Percentiles rank a stretch among this genome's conserved stretches.
Conservation (phyloP, 1,140 invertebrate genomes). For the Lasaia peninsularis region DNA sequence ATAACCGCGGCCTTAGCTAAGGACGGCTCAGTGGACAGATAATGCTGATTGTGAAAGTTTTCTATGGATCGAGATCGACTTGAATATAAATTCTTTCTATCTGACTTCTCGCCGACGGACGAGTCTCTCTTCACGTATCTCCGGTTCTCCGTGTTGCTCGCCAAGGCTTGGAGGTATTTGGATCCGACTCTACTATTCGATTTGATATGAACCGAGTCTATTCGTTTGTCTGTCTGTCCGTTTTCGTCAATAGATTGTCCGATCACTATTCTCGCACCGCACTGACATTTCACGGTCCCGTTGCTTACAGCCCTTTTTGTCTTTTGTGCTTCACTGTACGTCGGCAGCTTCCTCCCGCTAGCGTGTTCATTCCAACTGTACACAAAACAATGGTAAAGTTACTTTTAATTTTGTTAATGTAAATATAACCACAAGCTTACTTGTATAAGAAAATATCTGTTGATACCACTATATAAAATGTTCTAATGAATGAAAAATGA, state of each 20-base stretch:
- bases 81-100: slow-evolving; percentile 49
- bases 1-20: slow-evolving; percentile 43
- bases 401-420: too few relatives aligned
- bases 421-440: too few relatives aligned
- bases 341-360: slow-evolving; percentile 68
- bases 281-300: slow-evolving; percentile 66
- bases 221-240: slow-evolving; percentile 37
- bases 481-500: too few relatives aligned
- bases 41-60: slow-evolving; percentile 63
- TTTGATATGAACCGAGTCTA: slow-evolving; percentile 45
- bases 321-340: slow-evolving; percentile 75
- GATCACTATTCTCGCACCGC: slow-evolving; percentile 60
- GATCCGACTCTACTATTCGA: slow-evolving; percentile 69
- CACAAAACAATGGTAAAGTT: slow-evolving; percentile 17
- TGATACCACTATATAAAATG: too few relatives aligned
- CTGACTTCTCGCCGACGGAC: slow-evolving; percentile 47
- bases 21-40: slow-evolving; percentile 37
- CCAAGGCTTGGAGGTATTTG: slow-evolving; percentile 70
- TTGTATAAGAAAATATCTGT: too few relatives aligned
- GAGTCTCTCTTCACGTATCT: slow-evolving; percentile 62
- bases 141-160: slow-evolving; percentile 46
- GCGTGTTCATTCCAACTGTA: slow-evolving; percentile 74
- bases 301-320: slow-evolving; percentile 66
- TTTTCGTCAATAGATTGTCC: slow-evolving; percentile 45
- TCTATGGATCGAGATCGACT: slow-evolving; percentile 69